Base-by-base conservation (phyloP, 1,140 invertebrate genomes). In the Papilio aristodemus region DNA sequence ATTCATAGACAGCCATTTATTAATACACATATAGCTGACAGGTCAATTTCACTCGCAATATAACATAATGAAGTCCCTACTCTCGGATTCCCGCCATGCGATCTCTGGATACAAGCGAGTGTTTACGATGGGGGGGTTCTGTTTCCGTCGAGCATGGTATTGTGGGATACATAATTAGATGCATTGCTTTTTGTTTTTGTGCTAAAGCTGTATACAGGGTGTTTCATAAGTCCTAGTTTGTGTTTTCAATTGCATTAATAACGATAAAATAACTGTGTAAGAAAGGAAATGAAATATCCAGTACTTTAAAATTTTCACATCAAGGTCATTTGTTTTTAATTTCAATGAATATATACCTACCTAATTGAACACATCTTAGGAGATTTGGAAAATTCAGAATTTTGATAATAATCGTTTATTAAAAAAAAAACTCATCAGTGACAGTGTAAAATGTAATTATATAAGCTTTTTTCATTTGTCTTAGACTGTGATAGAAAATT, bases 1-100 rank as follows among this genome's bases (percentile, higher is more conserved):
- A 87, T 89, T 87, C 86, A 87, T 89, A 80, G 83, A 46, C 17
- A 71, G 71, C 80, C 78, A 89, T 89, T 89, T 87, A 81, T 89
- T 89, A 89, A 87, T 87, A 84, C 73, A 84, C 79, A 80, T 77
- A 79, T 70, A 72, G 73, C 74, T 85, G 86, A 89, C 86, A 89
- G 84, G 79, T 89, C 85, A 86, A 87, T 89, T 83, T 86, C 75
- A 85, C 75, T 67, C 69, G 66, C 75, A 70, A 76, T 79, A 64
- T 75, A 74, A 75, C 41, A 67, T 70, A 73, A 66, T 66, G 63
- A 66, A 66, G 38, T 46, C 27, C 63, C 70, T 69, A 63, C 60
- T 66, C 63, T 32, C 39, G 22, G 63, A 66, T 46, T 66, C 27
- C 25, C 59, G 3, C 32, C 59, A 62, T 38, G 32, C 59, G n/a